A percentile compares a stretch with the other conserved stretches of the same genome.
These are phyloP conservation scores for Eupithecia subfuscata DNA, from an alignment of 2,888 invertebrate species.

Conservation along the genomic window DNA sequence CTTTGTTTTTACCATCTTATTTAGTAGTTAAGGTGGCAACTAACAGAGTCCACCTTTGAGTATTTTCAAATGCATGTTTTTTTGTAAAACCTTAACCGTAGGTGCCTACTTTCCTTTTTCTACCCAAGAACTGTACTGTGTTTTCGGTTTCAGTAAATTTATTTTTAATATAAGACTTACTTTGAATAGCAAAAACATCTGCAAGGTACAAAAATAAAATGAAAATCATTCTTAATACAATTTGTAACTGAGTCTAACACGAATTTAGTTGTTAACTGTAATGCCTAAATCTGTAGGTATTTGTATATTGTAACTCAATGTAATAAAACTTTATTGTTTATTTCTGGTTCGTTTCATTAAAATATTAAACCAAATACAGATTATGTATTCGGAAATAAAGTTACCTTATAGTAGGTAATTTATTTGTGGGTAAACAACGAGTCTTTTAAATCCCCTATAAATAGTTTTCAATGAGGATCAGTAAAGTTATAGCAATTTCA, in stretches of 20 bases:
- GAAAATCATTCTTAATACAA: background rate
- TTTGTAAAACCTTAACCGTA: background rate
- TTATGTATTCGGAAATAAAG: background rate
- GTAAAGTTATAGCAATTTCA: no score
- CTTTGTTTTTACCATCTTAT: background rate
- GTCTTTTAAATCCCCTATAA: no score
- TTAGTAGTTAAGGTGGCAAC: background rate
- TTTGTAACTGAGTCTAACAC: background rate
- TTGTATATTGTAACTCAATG: background rate
- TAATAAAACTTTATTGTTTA: background rate
- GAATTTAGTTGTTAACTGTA: background rate
- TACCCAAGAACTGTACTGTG: background rate
- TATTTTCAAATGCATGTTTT: background rate
- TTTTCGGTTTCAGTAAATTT: background rate
- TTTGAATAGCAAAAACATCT: background rate
- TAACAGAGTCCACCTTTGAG: background rate
- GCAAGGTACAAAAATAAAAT: background rate
- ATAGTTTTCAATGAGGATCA: no score
- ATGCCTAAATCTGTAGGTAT: background rate
- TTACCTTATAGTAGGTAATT: background rate
- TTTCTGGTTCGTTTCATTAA: background rate
- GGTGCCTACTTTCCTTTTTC: background rate
- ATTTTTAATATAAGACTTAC: background rate
- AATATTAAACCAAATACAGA: background rate
- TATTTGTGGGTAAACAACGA: no score